Conservation (phyloP, 2,888 invertebrate species). For the Notodonta ziczac region DNA sequence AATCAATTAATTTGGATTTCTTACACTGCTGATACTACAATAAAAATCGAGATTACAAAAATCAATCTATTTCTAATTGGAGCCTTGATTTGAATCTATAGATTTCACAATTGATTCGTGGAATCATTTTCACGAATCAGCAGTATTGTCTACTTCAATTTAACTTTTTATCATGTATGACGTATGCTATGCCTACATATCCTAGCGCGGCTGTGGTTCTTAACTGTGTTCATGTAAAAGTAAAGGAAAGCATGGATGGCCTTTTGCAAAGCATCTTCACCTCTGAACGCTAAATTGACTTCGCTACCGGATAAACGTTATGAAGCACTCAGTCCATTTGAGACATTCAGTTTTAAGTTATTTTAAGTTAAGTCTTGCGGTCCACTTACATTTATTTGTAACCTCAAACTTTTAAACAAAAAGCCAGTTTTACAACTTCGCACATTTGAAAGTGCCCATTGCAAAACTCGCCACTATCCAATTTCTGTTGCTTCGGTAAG, state of each 20-base stretch:
- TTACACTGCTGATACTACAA: not conserved
- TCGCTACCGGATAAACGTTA: too few species aligned
- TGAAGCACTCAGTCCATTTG: not conserved
- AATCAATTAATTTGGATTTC: not conserved
- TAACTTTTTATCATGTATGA: too few species aligned
- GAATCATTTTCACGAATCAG: too few species aligned
- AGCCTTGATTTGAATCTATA: not conserved
- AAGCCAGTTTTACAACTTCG: not conserved
- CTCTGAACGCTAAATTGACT: too few species aligned
- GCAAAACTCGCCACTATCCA: constrained; percentile 16
- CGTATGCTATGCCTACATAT: too few species aligned
- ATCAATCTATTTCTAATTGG: not conserved
- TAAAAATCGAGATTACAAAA: not conserved
- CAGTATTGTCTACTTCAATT: too few species aligned
- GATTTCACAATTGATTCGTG: not conserved
- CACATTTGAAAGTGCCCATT: constrained; percentile 11
- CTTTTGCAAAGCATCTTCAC: too few species aligned
- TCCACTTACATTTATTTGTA: not conserved
- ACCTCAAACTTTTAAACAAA: not conserved
- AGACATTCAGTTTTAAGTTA: too few species aligned
- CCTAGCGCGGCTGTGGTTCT: too few species aligned
- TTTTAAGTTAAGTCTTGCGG: not conserved
- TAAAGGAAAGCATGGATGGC: too few species aligned
- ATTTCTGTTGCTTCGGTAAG: constrained; percentile 18
- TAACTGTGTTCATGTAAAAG: too few species aligned